Evolutionary conservation across 2,888 invertebrate species (phyloP).

Genomic region (Meiosimyza platycephala): DNA sequence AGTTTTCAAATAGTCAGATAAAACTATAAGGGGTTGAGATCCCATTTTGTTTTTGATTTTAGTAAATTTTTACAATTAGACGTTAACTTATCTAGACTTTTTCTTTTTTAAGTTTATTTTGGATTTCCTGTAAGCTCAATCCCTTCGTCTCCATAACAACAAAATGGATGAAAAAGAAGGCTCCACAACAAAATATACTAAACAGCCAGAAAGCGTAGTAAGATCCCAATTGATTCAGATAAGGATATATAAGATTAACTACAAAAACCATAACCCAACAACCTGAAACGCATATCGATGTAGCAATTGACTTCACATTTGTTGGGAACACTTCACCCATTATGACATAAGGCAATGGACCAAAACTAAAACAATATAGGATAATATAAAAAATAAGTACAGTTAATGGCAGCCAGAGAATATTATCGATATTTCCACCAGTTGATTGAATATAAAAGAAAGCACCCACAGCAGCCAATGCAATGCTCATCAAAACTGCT

Average conservation of each 20-base stretch:
- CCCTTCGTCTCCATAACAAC: conserved; percentile 91
- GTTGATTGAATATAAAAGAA: conserved; percentile 73
- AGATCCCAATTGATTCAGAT: conserved; percentile 73
- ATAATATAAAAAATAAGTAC: conserved; percentile 80
- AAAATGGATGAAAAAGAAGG: conserved; percentile 79
- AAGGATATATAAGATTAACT: conserved; percentile 77
- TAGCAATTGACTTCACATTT: conserved; percentile 81
- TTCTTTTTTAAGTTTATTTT: conserved; percentile 75
- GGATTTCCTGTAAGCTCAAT: conserved; percentile 85
- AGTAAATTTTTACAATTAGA: too few species aligned
- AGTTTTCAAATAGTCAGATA: too few species aligned
- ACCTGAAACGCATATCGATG: conserved; percentile 79
- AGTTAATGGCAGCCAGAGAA: conserved; percentile 78
- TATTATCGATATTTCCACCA: conserved; percentile 60
- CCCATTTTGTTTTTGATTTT: too few species aligned
- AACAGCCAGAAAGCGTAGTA: conserved; percentile 80
- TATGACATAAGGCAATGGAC: conserved; percentile 85
- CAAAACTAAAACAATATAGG: conserved; percentile 80
- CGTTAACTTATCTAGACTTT: conserved; percentile 40
- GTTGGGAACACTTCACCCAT: conserved; percentile 85
- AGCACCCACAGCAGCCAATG: conserved; percentile 71
- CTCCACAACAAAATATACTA: conserved; percentile 71
- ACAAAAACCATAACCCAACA: conserved; percentile 83
- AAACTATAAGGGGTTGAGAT: too few species aligned
- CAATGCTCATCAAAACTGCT: conserved; percentile 75